Evolutionary conservation across 2,888 invertebrate genomes (phyloP).

Genomic region (Drosophila kanekoi): DNA sequence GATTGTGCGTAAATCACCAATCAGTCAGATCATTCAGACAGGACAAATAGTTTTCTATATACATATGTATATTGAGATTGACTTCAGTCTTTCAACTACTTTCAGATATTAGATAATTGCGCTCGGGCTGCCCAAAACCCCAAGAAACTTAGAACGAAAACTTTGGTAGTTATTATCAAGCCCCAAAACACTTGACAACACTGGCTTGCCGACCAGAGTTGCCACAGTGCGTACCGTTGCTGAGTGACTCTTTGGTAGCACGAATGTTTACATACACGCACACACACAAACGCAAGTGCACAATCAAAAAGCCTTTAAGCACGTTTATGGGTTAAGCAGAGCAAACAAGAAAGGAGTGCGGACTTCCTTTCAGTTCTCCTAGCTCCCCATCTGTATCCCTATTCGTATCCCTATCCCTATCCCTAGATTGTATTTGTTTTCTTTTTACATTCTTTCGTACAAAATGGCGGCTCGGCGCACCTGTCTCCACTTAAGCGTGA

Average conservation of each 20-base stretch:
- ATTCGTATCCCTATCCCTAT: background rate
- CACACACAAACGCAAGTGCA: slow-evolving; percentile 11
- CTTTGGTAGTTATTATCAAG: background rate
- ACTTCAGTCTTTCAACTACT: background rate
- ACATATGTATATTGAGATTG: too few species aligned
- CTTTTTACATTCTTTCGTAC: slow-evolving; percentile 31
- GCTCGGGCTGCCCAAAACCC: background rate
- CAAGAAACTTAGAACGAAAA: background rate
- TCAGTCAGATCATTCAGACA: too few species aligned
- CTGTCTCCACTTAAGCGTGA: slow-evolving; percentile 65
- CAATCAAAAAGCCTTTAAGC: slow-evolving; percentile 37
- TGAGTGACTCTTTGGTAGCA: slow-evolving; percentile 40
- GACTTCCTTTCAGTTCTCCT: slow-evolving; percentile 35
- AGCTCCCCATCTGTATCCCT: background rate
- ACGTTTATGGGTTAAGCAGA: slow-evolving; percentile 74
- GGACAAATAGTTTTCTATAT: too few species aligned
- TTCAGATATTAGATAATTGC: background rate
- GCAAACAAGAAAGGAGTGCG: slow-evolving; percentile 56
- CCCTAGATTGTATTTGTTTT: slow-evolving; percentile 12
- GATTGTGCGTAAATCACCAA: too few species aligned
- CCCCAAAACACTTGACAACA: slow-evolving; percentile 23
- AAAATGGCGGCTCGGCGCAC: slow-evolving; percentile 60
- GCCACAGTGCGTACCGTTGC: slow-evolving; percentile 16
- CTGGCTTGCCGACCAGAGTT: slow-evolving; percentile 31
- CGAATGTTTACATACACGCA: slow-evolving; percentile 34